Percentiles rank a stretch among this genome's conserved stretches.
Conservation (phyloP, 2,888 invertebrate species). For the Synanthedon formicaeformis region DNA sequence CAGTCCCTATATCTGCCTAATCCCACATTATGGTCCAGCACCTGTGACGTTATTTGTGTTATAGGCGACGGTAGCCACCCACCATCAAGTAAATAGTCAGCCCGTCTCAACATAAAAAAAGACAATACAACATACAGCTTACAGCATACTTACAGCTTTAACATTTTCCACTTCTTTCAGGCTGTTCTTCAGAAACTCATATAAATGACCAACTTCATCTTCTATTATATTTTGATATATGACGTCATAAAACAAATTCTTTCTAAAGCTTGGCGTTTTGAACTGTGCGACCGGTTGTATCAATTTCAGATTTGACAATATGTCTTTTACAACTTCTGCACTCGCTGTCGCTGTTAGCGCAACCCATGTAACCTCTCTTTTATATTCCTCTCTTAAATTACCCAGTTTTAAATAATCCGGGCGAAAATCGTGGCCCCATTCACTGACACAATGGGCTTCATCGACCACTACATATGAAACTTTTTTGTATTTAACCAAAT, state of each 20-base stretch:
- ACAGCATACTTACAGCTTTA: conserved; percentile 53
- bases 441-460: conserved; percentile 97
- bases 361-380: conserved; percentile 79
- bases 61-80: no score
- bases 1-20: no score
- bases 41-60: no score
- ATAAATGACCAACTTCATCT: conserved; percentile 85
- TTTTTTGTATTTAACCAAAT: conserved; percentile 79
- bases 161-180: conserved; percentile 70
- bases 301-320: conserved; percentile 78
- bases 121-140: background rate
- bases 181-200: conserved; percentile 77
- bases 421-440: conserved; percentile 99
- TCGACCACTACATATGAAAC: conserved; percentile 94
- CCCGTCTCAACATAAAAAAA: no score
- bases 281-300: conserved; percentile 78
- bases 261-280: conserved; percentile 89
- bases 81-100: no score
- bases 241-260: conserved; percentile 96
- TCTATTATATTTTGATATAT: conserved; percentile 86
- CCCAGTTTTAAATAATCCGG: conserved; percentile 95
- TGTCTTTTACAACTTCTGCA: conserved; percentile 83
- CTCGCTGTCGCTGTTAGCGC: conserved; percentile 97
- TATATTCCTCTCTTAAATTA: conserved; percentile 62
- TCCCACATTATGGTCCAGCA: no score